phyloP scores from a whole-genome alignment of 2,888 invertebrate species.

The Sinohyriopsis cumingii region DNA sequence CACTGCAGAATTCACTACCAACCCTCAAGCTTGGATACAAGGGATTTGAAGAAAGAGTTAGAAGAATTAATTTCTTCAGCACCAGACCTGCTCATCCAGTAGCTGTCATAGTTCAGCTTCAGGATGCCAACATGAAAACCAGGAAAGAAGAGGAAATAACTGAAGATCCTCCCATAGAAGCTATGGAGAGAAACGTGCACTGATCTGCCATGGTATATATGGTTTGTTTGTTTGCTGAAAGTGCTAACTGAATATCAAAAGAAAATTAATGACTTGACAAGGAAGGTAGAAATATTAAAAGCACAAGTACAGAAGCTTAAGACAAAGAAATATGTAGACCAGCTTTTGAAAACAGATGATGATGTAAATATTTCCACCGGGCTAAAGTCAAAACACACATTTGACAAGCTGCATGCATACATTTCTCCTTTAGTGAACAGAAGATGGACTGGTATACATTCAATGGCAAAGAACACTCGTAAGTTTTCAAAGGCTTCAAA shows the following conservation, averaged over 20 bases:
- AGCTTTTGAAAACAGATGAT: conserved; percentile 17
- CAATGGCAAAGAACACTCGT: conserved; percentile 7
- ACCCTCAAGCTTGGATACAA: conserved; percentile 19
- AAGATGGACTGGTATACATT: neutral
- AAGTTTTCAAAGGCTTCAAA: conserved; percentile 1
- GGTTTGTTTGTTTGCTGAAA: no score
- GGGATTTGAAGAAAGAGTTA: conserved; percentile 16
- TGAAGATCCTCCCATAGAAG: no score
- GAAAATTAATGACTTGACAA: conserved; percentile 1
- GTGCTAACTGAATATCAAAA: neutral
- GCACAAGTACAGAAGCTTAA: neutral
- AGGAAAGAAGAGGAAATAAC: no score
- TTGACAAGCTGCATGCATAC: conserved; percentile 19
- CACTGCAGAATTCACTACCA: conserved; percentile 19
- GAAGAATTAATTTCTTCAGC: conserved; percentile 9
- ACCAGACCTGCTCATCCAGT: no score
- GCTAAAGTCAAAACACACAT: conserved; percentile 7
- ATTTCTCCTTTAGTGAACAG: conserved; percentile 24
- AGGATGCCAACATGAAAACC: no score
- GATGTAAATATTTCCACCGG: conserved; percentile 30
- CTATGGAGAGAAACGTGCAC: no score
- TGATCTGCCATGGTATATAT: no score
- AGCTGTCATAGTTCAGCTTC: no score
- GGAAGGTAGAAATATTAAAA: neutral
- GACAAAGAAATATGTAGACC: conserved; percentile 9